Evolutionary conservation across 2,888 invertebrate species (phyloP), one percentile per base, ranked within the genome.

Genomic region (Tuta absoluta): DNA sequence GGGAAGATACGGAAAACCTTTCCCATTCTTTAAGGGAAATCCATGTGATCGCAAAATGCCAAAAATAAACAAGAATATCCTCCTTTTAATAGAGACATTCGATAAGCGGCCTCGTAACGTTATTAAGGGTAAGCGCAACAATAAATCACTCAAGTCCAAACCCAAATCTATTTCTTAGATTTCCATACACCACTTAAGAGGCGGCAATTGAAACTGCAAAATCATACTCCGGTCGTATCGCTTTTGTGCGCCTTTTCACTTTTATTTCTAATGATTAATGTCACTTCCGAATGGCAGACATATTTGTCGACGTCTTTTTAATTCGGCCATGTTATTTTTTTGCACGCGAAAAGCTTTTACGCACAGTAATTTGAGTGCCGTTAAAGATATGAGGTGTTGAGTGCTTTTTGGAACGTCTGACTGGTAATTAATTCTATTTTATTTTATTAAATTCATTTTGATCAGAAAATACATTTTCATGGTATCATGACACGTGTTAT

Each of bases 241-340:
- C 51, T 23, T 23, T 23, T 53, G 23, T 53, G 14, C 23, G 23
- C 14, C 49, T 61, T 33, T 45, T 48, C 61, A 61, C 61, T 61
- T 61, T 48, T 61, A 61, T 61, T 61, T 61, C 48, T 17, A n/a
- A 49, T 61, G 61, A 61, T 61, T 61, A 61, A 61, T 61, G 61
- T 61, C 61, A 61, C 11, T 61, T 28, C 24, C 14, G 17, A 53
- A 53, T 23, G 48, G 24, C 48, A 48, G 61, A 28, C 48, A 23
- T 49, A 61, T 53, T 53, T 23, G 51, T 23, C 51, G 21, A 23
- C 51, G 23, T 24, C 49, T 49, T 33, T 48, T 49, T 61, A 23
- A 24, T 61, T 61, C 61, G 24, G 59, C 28, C 57, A 37, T 45
- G n/a, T 61, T 48, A 19, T 24, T 28, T 61, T 61, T 49, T 48